Base-by-base conservation (phyloP, 2,113 vertebrate genomes). In the Rhynchomys soricoides region DNA sequence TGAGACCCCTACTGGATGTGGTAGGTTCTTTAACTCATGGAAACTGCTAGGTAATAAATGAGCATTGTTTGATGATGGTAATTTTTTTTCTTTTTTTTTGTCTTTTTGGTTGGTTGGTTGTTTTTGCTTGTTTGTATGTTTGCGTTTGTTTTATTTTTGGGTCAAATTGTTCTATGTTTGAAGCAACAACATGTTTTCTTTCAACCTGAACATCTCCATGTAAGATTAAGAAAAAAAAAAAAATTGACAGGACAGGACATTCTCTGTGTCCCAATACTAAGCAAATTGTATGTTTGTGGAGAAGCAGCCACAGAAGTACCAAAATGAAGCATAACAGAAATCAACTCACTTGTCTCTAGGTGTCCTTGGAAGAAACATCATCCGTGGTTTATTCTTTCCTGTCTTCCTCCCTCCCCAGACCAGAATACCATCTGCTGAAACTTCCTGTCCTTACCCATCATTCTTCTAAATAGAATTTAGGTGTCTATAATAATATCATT, bases 401-500 rank as follows among this genome's bases (percentile, higher is more conserved):
- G 19, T 10, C 3, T 2, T 4, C 22, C 5, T 45, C 3, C 7
- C 37, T 43, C 7, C 34, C 21, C 5, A n/a, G 10, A 22, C 3
- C 31, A 0, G 0, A 12, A 0, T 48, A 48, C 37, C 0, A 8
- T 0, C 22, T 73, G 1, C 17, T 48, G 0, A 1, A 17, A 5
- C 3, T 43, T 15, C 11, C 2, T 2, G 3, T 29, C 3, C 43
- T 55, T 40, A 43, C 0, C 2, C 9, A 12, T 6, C 8, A 0
- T 3, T 24, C 31, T 64, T 70, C 34, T n/a, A 17, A 83, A 22
- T 45, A 73, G 3, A 48, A 4, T 0, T 0, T 17, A 11, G 24
- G 9, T 52, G 9, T 6, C 26, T 40, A 3, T 21, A 31, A 17
- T 71, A 45, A 43, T 62, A n/a, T 0, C 16, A 34, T 29, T 15